Evolutionary conservation across 1,140 invertebrate genomes (phyloP).

Genomic region (Papilio aristodemus): DNA sequence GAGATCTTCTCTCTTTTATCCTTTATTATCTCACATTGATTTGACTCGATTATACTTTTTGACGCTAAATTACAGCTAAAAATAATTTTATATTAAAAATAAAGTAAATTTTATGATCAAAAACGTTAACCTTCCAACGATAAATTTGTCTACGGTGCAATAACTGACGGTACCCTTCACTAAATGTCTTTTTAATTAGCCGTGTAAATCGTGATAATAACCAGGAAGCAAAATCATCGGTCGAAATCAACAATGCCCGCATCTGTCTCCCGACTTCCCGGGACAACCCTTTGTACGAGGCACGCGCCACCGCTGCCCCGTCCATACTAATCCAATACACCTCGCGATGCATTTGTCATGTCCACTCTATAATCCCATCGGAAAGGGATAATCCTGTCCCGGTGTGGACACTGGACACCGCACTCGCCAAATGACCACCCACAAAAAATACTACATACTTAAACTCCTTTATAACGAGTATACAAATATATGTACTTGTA

Average conservation of each 20-base stretch:
- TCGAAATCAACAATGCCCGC: slow-evolving; percentile 32
- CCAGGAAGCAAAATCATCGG: slow-evolving; percentile 38
- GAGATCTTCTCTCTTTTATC: background rate
- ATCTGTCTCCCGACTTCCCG: slow-evolving; percentile 37
- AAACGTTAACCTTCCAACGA: background rate
- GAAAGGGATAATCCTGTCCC: slow-evolving; percentile 58
- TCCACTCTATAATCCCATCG: slow-evolving; percentile 66
- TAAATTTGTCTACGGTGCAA: background rate
- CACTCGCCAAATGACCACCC: slow-evolving; percentile 52
- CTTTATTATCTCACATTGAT: no score
- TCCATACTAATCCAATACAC: slow-evolving; percentile 58
- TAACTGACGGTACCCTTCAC: background rate
- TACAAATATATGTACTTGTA: slow-evolving; percentile 5
- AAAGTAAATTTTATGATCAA: background rate
- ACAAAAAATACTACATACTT: background rate
- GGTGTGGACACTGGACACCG: slow-evolving; percentile 26
- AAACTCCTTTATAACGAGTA: background rate
- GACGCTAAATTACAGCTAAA: no score
- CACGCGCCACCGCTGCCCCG: slow-evolving; percentile 48
- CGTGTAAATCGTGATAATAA: slow-evolving; percentile 37
- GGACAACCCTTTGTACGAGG: slow-evolving; percentile 26
- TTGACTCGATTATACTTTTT: no score
- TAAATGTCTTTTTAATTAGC: slow-evolving; percentile 31
- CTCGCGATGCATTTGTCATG: slow-evolving; percentile 62
- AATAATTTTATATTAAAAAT: no score